phyloP scores from a whole-genome alignment of 2,797 vertebrate species.

The Microtus agrestis region DNA sequence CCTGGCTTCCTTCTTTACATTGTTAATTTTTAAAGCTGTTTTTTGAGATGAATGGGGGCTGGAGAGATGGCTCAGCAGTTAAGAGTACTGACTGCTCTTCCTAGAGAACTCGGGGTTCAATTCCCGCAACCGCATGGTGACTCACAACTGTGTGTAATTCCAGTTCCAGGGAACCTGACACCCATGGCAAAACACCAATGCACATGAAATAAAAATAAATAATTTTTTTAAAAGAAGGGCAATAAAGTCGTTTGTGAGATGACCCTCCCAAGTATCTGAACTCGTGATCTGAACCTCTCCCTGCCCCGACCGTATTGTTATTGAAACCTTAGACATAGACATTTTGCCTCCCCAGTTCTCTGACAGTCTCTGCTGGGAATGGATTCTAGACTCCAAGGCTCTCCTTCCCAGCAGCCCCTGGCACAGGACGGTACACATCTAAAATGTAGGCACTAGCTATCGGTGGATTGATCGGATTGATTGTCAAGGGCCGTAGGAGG shows the following conservation, averaged over 20 bases:
- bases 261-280: background rate
- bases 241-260: background rate
- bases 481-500: background rate
- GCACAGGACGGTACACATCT: background rate
- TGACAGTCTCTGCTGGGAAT: background rate
- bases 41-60: too few relatives aligned
- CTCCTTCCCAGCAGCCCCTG: background rate
- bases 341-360: background rate
- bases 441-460: background rate
- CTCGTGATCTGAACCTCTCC: background rate
- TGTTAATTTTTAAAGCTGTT: background rate
- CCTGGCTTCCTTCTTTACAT: background rate
- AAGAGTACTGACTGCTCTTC: too few relatives aligned
- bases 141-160: too few relatives aligned
- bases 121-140: too few relatives aligned
- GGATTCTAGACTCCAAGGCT: background rate
- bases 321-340: background rate
- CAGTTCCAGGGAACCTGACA: too few relatives aligned
- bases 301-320: background rate
- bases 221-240: too few relatives aligned
- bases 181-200: too few relatives aligned
- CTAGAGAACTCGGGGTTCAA: too few relatives aligned
- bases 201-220: too few relatives aligned
- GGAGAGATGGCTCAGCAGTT: too few relatives aligned
- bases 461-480: background rate